phyloP scores from a whole-genome alignment of 2,797 vertebrate species.

The Morus bassanus region DNA sequence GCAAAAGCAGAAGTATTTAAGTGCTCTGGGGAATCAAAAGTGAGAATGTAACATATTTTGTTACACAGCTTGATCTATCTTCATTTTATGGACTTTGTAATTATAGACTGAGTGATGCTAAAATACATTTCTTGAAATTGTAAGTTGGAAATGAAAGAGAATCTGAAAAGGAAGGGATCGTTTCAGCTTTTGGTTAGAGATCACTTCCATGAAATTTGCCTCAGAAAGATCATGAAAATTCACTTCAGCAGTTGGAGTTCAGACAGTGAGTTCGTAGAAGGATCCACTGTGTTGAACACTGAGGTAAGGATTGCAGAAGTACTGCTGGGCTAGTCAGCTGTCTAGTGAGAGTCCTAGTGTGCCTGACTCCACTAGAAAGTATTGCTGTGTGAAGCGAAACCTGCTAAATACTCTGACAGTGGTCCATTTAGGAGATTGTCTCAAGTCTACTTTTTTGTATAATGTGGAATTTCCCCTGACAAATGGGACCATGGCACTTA shows the following conservation, averaged over 20 bases:
- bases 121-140: not conserved
- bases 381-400: not conserved
- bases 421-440: not conserved
- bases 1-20: slow-evolving; percentile 32
- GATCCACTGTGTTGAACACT: not conserved
- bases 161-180: not conserved
- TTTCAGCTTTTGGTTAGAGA: not conserved
- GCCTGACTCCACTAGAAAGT: not conserved
- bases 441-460: not conserved
- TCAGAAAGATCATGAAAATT: not conserved
- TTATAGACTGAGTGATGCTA: not conserved
- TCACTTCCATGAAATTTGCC: not conserved
- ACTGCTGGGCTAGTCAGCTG: not conserved
- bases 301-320: not conserved
- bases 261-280: not conserved
- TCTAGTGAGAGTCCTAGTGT: not conserved
- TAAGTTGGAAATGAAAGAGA: not conserved
- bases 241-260: not conserved
- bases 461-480: not conserved
- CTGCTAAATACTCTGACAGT: not conserved
- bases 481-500: not conserved
- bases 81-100: not conserved
- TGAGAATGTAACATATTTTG: not conserved
- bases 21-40: slow-evolving; percentile 1
- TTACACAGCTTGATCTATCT: not conserved